Evolutionary conservation across 2,113 vertebrate genomes (phyloP), one percentile per base, ranked within the genome.

Genomic region (Serinus canaria): DNA sequence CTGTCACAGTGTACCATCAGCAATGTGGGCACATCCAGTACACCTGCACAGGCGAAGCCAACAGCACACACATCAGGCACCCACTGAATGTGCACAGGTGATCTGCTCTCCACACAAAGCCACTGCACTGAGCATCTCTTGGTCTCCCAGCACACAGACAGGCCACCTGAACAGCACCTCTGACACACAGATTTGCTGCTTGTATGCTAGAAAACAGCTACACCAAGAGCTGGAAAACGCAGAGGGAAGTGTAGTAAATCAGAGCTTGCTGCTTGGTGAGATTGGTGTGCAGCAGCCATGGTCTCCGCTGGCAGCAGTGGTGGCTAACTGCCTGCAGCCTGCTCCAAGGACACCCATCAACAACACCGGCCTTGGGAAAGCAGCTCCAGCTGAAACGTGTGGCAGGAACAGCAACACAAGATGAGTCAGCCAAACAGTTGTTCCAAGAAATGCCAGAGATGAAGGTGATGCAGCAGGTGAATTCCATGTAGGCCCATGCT

Each of bases 111-210:
- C 69, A 41, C 55, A 84, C 50, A 84, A 27, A 1, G 0, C 14
- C 41, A 33, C 30, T 4, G 13, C 49, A 64, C 16, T 7, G 23
- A 82, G 30, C 1, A 0, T 5, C 15, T 2, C 1, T 2, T 28
- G 47, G 30, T 20, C 35, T 60, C 31, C 25, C 74, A 83, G 83
- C 76, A 59, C 6, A 3, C 4, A 53, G 17, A 43, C 11, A 69
- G 30, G 22, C 43, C 43, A 49, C 68, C 46, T 56, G 24, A 80
- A 30, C 63, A 77, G 50, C 62, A 20, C 17, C 37, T 49, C 55
- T 56, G 52, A 60, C 73, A 35, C 4, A 44, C 0, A 1, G 16
- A 56, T 62, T 31, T 87, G 24, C 22, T 44, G 31, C n/a, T 49
- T 52, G 31, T 8, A 28, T 7, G 10, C 55, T 49, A 84, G 55